Conservation (phyloP, 35 echinoderm and acorn worm species). For the Holothuria glaberrima region DNA sequence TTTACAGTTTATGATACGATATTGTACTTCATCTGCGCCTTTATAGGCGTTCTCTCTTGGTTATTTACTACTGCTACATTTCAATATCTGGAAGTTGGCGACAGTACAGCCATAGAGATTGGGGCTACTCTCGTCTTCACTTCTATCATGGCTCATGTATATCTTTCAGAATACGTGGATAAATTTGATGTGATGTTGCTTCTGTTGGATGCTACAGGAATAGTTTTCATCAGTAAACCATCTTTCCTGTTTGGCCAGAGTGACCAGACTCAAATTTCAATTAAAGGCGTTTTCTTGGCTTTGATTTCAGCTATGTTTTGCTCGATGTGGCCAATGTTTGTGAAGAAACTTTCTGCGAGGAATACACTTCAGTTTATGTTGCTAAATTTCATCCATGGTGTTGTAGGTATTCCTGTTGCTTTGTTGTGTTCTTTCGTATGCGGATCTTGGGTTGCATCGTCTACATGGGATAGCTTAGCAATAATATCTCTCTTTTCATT, state of each 20-base stretch:
- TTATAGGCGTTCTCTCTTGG: not conserved
- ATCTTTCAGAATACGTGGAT: not conserved
- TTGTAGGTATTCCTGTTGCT: not conserved
- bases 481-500: not conserved
- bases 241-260: not conserved
- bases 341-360: constrained; percentile 1
- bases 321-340: not conserved
- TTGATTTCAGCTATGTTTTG: not conserved
- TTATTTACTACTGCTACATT: not conserved
- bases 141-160: not conserved
- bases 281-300: not conserved
- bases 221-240: constrained; percentile 7
- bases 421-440: not conserved
- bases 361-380: not conserved
- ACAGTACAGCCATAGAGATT: constrained; percentile 21
- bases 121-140: not conserved
- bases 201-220: not conserved
- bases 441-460: not conserved
- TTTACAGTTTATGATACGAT: not conserved
- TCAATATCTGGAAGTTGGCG: not conserved
- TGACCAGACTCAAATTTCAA: too few relatives aligned
- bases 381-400: not conserved
- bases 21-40: not conserved
- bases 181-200: not conserved
- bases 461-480: not conserved